A percentile compares a stretch with the other conserved stretches of the same genome.
Evolutionary conservation across 2,888 invertebrate species (phyloP).

Genomic region (Drosophila recens): DNA sequence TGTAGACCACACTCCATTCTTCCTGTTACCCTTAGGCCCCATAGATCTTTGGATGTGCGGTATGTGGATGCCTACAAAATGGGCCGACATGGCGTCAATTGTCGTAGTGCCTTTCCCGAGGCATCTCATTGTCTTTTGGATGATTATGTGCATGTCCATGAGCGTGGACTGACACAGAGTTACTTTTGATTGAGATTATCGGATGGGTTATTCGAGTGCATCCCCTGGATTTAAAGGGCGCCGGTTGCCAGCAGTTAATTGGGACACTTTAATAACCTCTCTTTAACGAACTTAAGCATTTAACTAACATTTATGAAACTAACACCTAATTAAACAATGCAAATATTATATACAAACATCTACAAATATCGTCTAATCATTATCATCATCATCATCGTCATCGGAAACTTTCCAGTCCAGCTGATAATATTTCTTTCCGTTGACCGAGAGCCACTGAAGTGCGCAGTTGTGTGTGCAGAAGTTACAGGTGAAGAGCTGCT

Average conservation of each 20-base stretch:
- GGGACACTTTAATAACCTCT: conserved; percentile 43
- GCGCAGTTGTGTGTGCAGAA: conserved; percentile 83
- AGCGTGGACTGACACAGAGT: conserved; percentile 57
- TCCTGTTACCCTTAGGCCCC: conserved; percentile 57
- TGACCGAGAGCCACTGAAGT: conserved; percentile 78
- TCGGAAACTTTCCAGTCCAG: conserved; percentile 82
- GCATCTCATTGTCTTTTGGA: conserved; percentile 67
- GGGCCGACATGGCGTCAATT: conserved; percentile 71
- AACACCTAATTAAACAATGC: conserved; percentile 59
- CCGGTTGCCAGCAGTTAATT: conserved; percentile 49
- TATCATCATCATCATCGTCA: conserved; percentile 58
- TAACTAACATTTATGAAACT: conserved; percentile 61
- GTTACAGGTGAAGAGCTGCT: conserved; percentile 83
- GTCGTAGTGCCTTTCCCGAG: conserved; percentile 52
- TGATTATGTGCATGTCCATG: conserved; percentile 67
- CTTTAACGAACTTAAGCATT: conserved; percentile 35
- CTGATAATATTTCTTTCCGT: conserved; percentile 81
- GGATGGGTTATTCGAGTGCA: conserved; percentile 20
- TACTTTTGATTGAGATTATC: conserved; percentile 19
- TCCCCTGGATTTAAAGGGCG: conserved; percentile 35
- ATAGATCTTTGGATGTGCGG: conserved; percentile 50
- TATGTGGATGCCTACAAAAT: conserved; percentile 67
- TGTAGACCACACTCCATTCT: not conserved
- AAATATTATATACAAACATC: conserved; percentile 63
- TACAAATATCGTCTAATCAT: conserved; percentile 28